Conservation (phyloP, 2,113 vertebrate species). For the Aphyosemion australe region DNA sequence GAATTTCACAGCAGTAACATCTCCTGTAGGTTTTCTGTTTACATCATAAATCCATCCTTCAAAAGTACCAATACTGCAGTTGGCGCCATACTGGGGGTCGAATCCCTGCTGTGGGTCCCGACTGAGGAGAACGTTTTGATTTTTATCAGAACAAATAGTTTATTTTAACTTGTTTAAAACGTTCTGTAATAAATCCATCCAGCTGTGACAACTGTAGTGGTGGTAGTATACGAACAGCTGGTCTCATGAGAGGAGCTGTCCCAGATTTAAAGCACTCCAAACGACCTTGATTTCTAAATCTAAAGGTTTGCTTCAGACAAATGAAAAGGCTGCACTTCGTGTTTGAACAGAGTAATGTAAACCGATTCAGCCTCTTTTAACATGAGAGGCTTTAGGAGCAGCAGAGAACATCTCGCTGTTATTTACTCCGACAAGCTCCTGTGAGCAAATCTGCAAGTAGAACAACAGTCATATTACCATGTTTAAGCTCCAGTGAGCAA, state of each 20-base stretch:
- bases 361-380: slow-evolving; percentile 29
- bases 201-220: slow-evolving; percentile 2
- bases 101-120: neutral
- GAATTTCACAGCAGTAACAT: slow-evolving; percentile 15
- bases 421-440: neutral
- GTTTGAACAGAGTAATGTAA: slow-evolving; percentile 23
- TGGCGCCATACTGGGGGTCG: neutral
- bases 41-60: slow-evolving; percentile 31
- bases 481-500: neutral
- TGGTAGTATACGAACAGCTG: slow-evolving; percentile 25
- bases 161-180: neutral
- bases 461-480: neutral
- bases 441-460: neutral
- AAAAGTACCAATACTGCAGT: neutral
- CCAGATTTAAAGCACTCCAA: slow-evolving; percentile 59
- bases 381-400: neutral
- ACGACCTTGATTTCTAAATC: slow-evolving; percentile 66
- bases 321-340: slow-evolving; percentile 25
- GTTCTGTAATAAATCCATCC: slow-evolving; percentile 1
- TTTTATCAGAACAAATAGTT: neutral
- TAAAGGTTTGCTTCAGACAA: slow-evolving; percentile 42
- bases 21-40: slow-evolving; percentile 18
- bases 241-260: slow-evolving; percentile 59
- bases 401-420: neutral
- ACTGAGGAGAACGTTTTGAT: neutral